These are phyloP conservation scores for Camelus bactrianus DNA, from an alignment of 2,113 vertebrate genomes.

Conservation along the genomic window DNA sequence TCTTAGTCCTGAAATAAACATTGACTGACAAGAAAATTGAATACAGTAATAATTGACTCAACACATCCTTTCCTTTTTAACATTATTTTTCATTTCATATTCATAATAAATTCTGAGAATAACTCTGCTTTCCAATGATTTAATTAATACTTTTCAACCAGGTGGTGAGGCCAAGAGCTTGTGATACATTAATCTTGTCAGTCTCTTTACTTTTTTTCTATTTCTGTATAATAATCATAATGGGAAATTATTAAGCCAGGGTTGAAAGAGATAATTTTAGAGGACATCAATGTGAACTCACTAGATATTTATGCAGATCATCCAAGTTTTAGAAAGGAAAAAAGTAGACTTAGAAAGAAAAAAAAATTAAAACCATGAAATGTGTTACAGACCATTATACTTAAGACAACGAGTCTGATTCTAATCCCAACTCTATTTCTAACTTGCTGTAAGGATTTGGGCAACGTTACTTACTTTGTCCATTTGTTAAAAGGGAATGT, in stretches of 20 bases:
- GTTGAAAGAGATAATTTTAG: constrained; percentile 58
- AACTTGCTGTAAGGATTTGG: background rate
- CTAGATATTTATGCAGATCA: constrained; percentile 21
- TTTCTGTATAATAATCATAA: constrained; percentile 68
- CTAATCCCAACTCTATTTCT: background rate
- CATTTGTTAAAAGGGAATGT: background rate
- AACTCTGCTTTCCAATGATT: constrained; percentile 76
- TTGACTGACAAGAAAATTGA: background rate
- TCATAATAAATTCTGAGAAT: constrained; percentile 63
- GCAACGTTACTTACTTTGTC: background rate
- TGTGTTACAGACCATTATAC: background rate
- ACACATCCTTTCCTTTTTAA: background rate
- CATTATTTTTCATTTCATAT: constrained; percentile 40
- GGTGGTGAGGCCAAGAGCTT: constrained; percentile 54
- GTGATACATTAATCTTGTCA: constrained; percentile 76
- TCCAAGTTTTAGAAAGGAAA: constrained; percentile 18
- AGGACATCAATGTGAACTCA: background rate
- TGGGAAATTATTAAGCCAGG: constrained; percentile 48
- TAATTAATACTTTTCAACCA: constrained; percentile 80
- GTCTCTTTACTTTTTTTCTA: constrained; percentile 50
- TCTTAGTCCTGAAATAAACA: background rate
- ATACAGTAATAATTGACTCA: constrained; percentile 24
- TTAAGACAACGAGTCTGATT: background rate
- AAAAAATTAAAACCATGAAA: background rate
- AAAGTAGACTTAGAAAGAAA: background rate